Conservation (phyloP, 2,113 vertebrate species). For the Petroica traversi region DNA sequence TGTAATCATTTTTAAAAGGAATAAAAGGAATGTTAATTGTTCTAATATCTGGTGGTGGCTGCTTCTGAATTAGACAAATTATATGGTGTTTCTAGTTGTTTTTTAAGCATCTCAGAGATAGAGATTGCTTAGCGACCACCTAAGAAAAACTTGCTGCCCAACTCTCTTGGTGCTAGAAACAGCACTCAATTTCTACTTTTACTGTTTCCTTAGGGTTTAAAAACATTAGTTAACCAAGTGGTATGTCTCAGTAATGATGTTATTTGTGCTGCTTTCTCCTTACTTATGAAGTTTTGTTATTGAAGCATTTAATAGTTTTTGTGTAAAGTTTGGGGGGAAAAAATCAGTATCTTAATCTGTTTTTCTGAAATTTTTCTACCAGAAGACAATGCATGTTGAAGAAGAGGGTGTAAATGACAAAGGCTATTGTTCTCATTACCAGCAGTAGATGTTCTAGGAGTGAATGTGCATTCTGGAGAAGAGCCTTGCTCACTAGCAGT, state of each 20-base stretch:
- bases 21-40: background rate
- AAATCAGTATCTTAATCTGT: background rate
- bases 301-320: background rate
- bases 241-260: background rate
- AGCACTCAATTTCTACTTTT: background rate
- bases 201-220: background rate
- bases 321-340: background rate
- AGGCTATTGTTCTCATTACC: background rate
- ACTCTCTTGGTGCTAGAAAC: background rate
- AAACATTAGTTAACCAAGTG: background rate
- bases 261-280: background rate
- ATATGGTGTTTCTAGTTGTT: background rate
- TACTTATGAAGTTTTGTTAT: background rate
- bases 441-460: background rate
- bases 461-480: background rate
- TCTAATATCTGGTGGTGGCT: background rate
- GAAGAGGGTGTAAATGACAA: background rate
- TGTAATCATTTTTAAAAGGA: background rate
- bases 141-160: background rate
- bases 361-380: background rate
- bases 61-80: background rate
- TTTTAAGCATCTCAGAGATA: background rate
- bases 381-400: background rate
- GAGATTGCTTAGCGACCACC: background rate
- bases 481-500: background rate